Evolutionary conservation across 2,797 vertebrate species (phyloP).

Genomic region (Spinus pinus): DNA sequence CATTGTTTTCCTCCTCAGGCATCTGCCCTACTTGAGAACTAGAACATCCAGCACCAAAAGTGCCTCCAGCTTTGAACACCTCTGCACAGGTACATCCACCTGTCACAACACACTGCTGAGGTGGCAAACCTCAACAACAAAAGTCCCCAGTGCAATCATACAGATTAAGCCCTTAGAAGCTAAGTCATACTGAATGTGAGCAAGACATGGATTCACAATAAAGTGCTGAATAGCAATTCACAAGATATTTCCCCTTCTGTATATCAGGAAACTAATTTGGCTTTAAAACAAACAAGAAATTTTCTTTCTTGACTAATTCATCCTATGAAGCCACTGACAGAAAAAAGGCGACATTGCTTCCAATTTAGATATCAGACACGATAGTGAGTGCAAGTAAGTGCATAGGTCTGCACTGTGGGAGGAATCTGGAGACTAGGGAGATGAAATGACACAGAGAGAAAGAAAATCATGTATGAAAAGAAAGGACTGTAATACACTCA

Average conservation of each 20-base stretch:
- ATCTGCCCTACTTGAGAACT: neutral
- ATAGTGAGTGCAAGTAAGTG: neutral
- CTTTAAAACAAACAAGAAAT: neutral
- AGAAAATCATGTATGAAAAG: neutral
- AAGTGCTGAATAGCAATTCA: neutral
- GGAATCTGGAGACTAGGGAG: neutral
- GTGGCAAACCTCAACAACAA: neutral
- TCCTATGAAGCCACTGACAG: neutral
- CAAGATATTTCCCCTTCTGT: neutral
- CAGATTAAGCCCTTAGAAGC: neutral
- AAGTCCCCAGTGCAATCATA: neutral
- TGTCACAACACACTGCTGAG: neutral
- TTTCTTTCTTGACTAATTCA: neutral
- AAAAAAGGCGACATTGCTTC: neutral
- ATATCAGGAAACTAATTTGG: neutral
- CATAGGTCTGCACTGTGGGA: neutral
- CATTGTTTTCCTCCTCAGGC: neutral
- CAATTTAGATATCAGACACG: neutral
- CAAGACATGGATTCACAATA: neutral
- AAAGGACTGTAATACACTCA: neutral
- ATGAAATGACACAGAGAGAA: neutral
- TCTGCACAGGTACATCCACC: rapidly evolving
- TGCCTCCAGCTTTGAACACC: neutral
- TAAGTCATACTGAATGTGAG: neutral
- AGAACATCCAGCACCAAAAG: neutral